Evolutionary conservation across 2,888 invertebrate genomes (phyloP).

Genomic region (Dynastes tityus): DNA sequence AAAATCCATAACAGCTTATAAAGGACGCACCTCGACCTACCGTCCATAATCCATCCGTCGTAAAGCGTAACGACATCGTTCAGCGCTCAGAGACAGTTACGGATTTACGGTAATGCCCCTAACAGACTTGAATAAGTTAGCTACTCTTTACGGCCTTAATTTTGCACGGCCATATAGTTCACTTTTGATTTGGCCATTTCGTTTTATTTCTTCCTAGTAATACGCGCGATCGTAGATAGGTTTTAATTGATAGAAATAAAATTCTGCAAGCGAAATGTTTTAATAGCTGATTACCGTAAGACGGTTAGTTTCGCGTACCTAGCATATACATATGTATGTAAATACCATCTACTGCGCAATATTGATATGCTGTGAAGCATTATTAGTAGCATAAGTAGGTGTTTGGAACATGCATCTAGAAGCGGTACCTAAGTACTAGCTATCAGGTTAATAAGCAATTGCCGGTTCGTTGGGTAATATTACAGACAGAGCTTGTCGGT

Average conservation of each 20-base stretch:
- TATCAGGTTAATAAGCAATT: no score
- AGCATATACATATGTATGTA: no score
- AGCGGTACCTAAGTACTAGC: no score
- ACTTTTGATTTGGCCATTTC: slow-evolving; percentile 47
- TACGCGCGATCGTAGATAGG: neutral
- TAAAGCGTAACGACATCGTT: slow-evolving; percentile 67
- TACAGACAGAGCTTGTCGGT: no score
- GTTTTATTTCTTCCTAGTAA: slow-evolving; percentile 14
- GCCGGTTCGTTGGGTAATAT: no score
- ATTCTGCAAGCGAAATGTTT: neutral
- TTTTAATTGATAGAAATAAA: slow-evolving; percentile 5
- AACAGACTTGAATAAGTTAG: slow-evolving; percentile 65
- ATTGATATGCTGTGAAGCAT: no score
- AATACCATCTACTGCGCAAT: no score
- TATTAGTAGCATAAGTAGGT: no score
- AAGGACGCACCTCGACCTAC: slow-evolving; percentile 49
- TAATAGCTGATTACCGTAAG: neutral
- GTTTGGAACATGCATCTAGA: no score
- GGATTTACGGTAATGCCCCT: slow-evolving; percentile 66
- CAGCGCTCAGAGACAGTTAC: slow-evolving; percentile 65
- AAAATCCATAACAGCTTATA: slow-evolving; percentile 52
- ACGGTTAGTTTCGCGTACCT: no score
- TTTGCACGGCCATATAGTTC: slow-evolving; percentile 52
- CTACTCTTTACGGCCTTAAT: slow-evolving; percentile 62
- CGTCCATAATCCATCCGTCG: slow-evolving; percentile 63